Percentiles rank a stretch among this genome's conserved stretches.
phyloP scores from a whole-genome alignment of 2,797 vertebrate species.

The Hydrophis major region DNA sequence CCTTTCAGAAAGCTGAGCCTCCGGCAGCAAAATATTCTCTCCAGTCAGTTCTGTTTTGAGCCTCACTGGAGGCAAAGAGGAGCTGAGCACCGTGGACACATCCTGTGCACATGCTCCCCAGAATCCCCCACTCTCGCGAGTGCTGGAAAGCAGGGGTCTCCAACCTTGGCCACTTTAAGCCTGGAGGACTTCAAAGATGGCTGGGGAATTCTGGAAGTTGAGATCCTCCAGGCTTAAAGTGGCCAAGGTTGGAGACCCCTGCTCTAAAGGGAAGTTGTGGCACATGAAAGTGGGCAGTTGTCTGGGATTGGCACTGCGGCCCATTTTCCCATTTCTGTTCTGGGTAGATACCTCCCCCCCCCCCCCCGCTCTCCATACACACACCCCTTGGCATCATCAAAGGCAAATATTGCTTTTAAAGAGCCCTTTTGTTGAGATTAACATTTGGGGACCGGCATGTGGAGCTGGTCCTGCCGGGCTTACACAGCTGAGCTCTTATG shows the following conservation, averaged over 20 bases:
- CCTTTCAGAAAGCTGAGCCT: not conserved
- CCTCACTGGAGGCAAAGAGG: not conserved
- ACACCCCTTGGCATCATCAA: not conserved
- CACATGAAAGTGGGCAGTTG: not conserved
- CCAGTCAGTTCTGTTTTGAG: not conserved
- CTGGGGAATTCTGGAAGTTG: no score
- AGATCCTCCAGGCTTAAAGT: no score
- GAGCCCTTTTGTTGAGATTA: no score
- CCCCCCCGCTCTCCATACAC: no score
- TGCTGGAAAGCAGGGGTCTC: not conserved
- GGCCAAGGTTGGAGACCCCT: no score
- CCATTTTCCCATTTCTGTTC: not conserved
- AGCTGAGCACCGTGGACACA: not conserved
- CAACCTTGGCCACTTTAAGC: no score
- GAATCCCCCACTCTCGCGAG: not conserved
- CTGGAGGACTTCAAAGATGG: no score
- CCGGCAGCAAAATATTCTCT: not conserved
- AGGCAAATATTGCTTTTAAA: not conserved
- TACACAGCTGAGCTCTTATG: not conserved
- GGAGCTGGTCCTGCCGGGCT: not conserved
- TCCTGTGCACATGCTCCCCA: not conserved
- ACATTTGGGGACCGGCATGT: no score
- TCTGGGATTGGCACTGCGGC: not conserved
- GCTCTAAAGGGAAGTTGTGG: not conserved
- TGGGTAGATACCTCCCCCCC: no score